Base-by-base conservation (phyloP, 1,140 invertebrate species). In the Scylla paramamosain region DNA sequence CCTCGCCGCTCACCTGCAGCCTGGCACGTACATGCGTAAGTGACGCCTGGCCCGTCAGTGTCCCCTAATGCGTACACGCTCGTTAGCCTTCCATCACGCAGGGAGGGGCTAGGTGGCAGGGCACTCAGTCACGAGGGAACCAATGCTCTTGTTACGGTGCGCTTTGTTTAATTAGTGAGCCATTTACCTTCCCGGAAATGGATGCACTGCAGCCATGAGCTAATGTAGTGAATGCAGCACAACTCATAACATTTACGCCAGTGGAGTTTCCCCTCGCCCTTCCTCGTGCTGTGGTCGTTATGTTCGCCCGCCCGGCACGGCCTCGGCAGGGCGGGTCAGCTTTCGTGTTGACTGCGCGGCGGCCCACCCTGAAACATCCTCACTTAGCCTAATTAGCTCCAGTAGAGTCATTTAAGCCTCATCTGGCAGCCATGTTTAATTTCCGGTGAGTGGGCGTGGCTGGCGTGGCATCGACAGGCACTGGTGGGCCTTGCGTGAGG, bases 371-470 rank as follows among this genome's bases (percentile, higher is more conserved):
- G n/a, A n/a, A 25, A 77, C 67, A 77, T 77, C 67, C 67, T 77
- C 67, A 77, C 67, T 77, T 77, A 77, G 67, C 67, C 67, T 77
- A 77, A 77, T 77, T 77, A 77, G 67, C 7, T 77, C 20, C 67
- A 77, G 67, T n/a, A n/a, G 67, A 77, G 67, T 77, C 67, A 77
- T 77, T 77, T 77, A 77, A 77, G 67, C 67, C 67, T n/a, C 67
- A 77, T 77, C 67, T 77, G 67, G 67, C 16, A 77, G 67, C 67
- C 67, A 77, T 77, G 25, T 77, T 77, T 77, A 77, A 77, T 77
- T 77, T 77, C 67, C 67, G 67, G 67, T n/a, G 67, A 77, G 67
- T 77, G 67, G 67, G 67, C 25, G 67, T 77, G 67, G 67, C 67
- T 77, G 20, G 20, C 67, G 67, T 77, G 67, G 20, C 67, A 77